phyloP scores from a whole-genome alignment of 2,888 invertebrate species.

The Aspidiotus destructor region DNA sequence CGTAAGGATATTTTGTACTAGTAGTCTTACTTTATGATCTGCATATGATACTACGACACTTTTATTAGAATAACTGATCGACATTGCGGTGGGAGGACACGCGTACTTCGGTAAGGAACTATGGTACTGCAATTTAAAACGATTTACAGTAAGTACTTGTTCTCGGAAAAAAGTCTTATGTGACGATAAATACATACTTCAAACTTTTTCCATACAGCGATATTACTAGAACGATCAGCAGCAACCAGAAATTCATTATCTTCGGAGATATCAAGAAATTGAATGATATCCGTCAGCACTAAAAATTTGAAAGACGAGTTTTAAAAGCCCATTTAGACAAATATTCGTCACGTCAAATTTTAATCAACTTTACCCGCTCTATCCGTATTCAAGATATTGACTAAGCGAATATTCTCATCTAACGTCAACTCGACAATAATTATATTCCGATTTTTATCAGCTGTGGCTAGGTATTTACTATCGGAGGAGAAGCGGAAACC shows the following conservation, averaged over 20 bases:
- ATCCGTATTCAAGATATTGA: constrained; percentile 12
- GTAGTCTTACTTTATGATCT: constrained; percentile 58
- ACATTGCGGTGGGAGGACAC: constrained; percentile 61
- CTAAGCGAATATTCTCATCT: constrained; percentile 14
- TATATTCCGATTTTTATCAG: constrained; percentile 33
- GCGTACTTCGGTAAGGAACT: constrained; percentile 60
- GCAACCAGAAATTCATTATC: constrained; percentile 56
- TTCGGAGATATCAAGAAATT: constrained; percentile 46
- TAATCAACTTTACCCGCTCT: constrained; percentile 3
- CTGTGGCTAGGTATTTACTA: constrained; percentile 33
- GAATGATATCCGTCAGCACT: constrained; percentile 52
- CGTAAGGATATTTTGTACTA: neutral
- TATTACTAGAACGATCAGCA: constrained; percentile 55
- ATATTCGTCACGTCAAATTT: constrained; percentile 27
- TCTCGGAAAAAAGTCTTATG: neutral
- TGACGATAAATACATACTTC: constrained; percentile 39
- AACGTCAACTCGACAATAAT: constrained; percentile 12
- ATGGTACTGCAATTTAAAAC: constrained; percentile 41
- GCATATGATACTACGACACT: constrained; percentile 63
- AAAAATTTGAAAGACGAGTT: constrained; percentile 28
- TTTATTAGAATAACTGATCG: constrained; percentile 52
- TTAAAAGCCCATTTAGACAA: constrained; percentile 8
- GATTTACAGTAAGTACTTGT: neutral
- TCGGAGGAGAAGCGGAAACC: constrained; percentile 33
- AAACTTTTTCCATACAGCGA: constrained; percentile 53